Evolutionary conservation across 1,140 invertebrate species (phyloP), one percentile per base, ranked within the genome.

Genomic region (Liolophura sinensis): DNA sequence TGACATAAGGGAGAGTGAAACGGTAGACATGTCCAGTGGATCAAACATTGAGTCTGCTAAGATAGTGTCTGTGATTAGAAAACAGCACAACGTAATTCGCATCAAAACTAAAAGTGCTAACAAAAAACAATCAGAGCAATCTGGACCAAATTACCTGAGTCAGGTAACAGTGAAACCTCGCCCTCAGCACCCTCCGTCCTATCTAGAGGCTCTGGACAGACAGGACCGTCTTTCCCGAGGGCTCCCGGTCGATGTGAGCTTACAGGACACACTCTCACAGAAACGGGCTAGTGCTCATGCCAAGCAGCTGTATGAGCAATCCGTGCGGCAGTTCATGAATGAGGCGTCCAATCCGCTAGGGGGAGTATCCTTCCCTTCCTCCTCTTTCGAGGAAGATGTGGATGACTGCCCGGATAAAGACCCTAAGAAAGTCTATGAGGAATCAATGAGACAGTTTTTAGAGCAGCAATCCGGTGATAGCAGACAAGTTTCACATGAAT

Each of bases 261-360:
- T 81, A 63, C 72, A 78, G 59, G 78, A 81, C 56, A 75, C 77
- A 56, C 64, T 79, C 59, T 77, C 77, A 60, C 84, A 85, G 68
- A 78, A 73, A 60, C 74, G 78, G 27, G 72, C 76, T 47, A 84
- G 79, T 75, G 74, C 77, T 27, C 71, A 75, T 59, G 85, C 85
- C 14, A 81, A 81, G 65, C 65, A 80, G 51, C 65, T 86, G 27
- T 86, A 86, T 71, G 84, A 85, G 70, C 75, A 85, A 63, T 86
- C 84, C 11, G 59, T 85, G 51, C 73, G 80, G 60, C 75, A 81
- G 61, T 84, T 84, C 61, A 69, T 72, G 25, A 73, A 80, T 48
- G 77, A 83, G 50, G 12, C 6, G 15, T 54, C 64, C 20, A 65
- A 55, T 49, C 25, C 64, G 58, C 16, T 58, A 24, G 50, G 58